Percentiles rank a stretch among this genome's conserved stretches.
phyloP scores from a whole-genome alignment of 2,797 vertebrate genomes.

The Oreochromis grahami region DNA sequence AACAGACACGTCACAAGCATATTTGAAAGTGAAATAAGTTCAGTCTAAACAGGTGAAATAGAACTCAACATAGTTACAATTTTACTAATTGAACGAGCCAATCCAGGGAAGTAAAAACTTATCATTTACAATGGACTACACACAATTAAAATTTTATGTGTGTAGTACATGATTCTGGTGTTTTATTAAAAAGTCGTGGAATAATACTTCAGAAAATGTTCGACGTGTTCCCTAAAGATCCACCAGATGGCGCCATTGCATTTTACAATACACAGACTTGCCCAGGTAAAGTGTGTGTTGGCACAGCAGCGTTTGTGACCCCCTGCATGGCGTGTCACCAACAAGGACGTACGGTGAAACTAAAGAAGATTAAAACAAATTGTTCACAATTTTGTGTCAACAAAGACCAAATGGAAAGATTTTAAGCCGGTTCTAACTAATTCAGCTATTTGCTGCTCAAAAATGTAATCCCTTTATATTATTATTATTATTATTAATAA shows the following conservation, averaged over 20 bases:
- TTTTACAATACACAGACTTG: background rate
- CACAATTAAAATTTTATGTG: background rate
- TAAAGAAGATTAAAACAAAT: background rate
- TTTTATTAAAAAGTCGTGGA: background rate
- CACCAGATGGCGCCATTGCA: constrained; percentile 48
- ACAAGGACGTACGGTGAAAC: background rate
- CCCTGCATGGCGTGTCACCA: background rate
- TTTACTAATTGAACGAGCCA: background rate
- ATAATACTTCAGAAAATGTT: background rate
- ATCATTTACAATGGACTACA: background rate
- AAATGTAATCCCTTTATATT: background rate
- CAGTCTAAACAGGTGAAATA: background rate
- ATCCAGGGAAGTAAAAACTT: background rate
- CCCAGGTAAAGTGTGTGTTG: background rate
- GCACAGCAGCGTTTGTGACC: background rate
- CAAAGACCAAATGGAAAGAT: background rate
- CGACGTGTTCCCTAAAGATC: background rate
- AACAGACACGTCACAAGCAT: background rate
- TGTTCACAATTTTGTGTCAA: background rate
- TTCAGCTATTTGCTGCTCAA: background rate
- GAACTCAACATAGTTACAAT: background rate
- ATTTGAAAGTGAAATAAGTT: background rate
- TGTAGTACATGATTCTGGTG: background rate
- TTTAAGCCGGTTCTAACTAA: background rate
- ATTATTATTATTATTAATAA: background rate